Conservation (phyloP, 2,888 invertebrate genomes). For the Sminthurides aquaticus region DNA sequence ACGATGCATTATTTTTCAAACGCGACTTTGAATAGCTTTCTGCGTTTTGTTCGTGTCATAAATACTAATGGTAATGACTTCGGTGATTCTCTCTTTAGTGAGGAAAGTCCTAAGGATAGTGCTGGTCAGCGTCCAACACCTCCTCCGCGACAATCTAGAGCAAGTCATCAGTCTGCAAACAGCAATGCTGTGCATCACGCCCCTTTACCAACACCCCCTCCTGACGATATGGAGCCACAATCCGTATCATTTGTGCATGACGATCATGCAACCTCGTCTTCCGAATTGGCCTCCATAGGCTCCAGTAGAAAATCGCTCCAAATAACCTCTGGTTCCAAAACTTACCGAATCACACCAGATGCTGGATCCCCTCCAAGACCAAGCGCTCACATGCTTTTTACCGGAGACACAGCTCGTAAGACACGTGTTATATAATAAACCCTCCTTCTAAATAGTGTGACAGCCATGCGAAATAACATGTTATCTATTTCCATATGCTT, state of each 20-base stretch:
- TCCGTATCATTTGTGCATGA: constrained; percentile 67
- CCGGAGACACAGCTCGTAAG: constrained; percentile 27
- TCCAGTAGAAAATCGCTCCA: constrained; percentile 39
- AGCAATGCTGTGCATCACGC: constrained; percentile 49
- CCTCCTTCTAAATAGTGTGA: no score
- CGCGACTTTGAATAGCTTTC: no score
- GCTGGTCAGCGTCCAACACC: constrained; percentile 34
- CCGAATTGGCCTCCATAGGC: constrained; percentile 34
- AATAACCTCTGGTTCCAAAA: constrained; percentile 77
- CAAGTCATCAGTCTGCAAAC: constrained; percentile 47
- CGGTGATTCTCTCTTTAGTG: no score
- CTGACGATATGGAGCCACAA: constrained; percentile 86
- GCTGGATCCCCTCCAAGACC: constrained; percentile 43
- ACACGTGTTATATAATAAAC: no score
- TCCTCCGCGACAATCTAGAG: constrained; percentile 35
- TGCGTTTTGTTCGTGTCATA: no score
- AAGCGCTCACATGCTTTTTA: constrained; percentile 59
- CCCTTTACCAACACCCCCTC: constrained; percentile 60
- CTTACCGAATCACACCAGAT: constrained; percentile 62
- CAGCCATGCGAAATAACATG: no score
- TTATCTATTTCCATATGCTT: no score
- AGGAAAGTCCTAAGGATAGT: constrained; percentile 7
- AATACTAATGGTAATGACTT: no score
- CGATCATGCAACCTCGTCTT: constrained; percentile 37
- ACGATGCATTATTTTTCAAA: no score